Conservation (phyloP, 1,140 invertebrate species). For the Pinna nobilis region DNA sequence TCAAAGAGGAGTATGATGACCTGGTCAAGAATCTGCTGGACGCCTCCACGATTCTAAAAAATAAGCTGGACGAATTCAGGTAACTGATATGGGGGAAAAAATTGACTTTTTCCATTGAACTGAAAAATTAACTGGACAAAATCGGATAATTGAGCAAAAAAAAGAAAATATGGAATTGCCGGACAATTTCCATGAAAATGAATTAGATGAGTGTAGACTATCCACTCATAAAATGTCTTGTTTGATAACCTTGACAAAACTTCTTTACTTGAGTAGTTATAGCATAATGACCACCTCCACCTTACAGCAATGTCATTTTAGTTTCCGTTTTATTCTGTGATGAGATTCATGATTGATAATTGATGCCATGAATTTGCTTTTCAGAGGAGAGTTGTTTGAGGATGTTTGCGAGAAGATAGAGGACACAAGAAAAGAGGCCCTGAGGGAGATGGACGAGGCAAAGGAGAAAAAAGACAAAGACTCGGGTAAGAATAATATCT, state of each 20-base stretch:
- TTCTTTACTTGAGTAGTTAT: no score
- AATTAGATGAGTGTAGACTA: no score
- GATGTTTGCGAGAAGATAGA: constrained; percentile 66
- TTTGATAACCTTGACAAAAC: no score
- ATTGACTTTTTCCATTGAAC: background rate
- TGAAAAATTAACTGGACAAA: background rate
- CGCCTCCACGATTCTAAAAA: constrained; percentile 62
- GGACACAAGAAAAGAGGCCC: constrained; percentile 59
- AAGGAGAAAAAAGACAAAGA: constrained; percentile 62
- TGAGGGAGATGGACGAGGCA: constrained; percentile 63
- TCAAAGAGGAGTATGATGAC: constrained; percentile 71
- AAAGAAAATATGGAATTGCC: no score
- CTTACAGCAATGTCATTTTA: no score
- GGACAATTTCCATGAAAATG: no score
- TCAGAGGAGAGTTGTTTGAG: constrained; percentile 66
- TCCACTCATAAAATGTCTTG: no score
- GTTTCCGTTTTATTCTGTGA: no score
- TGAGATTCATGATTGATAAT: background rate
- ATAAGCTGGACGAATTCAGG: constrained; percentile 73
- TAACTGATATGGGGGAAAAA: no score
- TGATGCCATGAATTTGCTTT: background rate
- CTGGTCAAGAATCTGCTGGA: constrained; percentile 71
- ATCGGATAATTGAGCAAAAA: background rate
- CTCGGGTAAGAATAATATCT: constrained; percentile 44
- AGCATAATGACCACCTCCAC: no score